These are phyloP conservation scores for Monochamus alternatus DNA, from an alignment of 2,888 invertebrate species.

Conservation along the genomic window DNA sequence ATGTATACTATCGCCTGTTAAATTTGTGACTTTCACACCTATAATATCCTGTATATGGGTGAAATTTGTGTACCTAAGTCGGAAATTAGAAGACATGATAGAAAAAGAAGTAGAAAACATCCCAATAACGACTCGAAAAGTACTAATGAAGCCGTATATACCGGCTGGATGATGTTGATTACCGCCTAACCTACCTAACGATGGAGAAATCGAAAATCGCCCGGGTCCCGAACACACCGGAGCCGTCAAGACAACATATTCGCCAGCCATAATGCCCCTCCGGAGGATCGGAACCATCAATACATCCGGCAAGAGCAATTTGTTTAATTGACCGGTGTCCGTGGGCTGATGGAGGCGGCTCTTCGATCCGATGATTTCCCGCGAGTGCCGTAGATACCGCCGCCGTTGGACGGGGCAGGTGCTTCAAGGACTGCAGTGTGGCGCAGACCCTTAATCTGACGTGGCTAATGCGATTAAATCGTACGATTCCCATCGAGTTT, in stretches of 20 bases:
- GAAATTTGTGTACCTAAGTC: no score
- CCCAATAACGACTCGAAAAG: no score
- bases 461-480: slow-evolving; percentile 21
- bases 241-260: slow-evolving; percentile 25
- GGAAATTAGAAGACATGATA: no score
- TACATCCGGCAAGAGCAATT: slow-evolving; percentile 37
- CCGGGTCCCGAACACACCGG: background rate
- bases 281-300: slow-evolving; percentile 27
- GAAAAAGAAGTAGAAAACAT: no score
- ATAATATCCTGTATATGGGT: no score
- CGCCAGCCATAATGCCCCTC: slow-evolving; percentile 28
- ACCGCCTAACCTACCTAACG: background rate
- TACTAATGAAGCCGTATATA: no score
- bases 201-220: background rate
- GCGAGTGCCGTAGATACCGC: slow-evolving; percentile 50
- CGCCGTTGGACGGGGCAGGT: slow-evolving; percentile 31
- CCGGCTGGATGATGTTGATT: no score
- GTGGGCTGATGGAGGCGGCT: slow-evolving; percentile 38
- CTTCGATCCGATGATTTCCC: slow-evolving; percentile 59
- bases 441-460: slow-evolving; percentile 5
- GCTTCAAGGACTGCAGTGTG: slow-evolving; percentile 9
- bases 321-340: slow-evolving; percentile 44
- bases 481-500: background rate
- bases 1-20: no score
- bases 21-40: no score